A percentile compares a stretch with the other conserved stretches of the same genome.
These are phyloP conservation scores for Microcebus jonahi DNA, from an alignment of 2,113 vertebrate species.

Conservation along the genomic window DNA sequence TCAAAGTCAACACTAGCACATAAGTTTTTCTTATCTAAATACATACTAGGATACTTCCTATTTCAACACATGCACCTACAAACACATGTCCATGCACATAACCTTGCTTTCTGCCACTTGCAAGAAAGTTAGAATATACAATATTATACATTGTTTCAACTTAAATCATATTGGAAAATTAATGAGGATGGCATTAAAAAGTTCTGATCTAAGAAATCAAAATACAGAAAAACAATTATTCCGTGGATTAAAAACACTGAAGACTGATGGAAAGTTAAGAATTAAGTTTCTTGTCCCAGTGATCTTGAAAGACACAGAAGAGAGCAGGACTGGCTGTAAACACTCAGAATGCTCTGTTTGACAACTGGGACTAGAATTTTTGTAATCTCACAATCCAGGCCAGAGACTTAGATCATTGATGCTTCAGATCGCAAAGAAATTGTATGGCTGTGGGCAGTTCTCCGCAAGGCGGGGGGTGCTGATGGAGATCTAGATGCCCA, in stretches of 20 bases:
- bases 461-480: conserved; percentile 84
- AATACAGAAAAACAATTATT: conserved; percentile 84
- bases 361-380: conserved; percentile 52
- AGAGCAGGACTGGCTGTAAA: conserved; percentile 69
- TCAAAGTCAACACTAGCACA: conserved; percentile 86
- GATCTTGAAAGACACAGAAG: conserved; percentile 69
- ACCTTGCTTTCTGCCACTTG: conserved; percentile 84
- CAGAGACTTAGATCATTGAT: conserved; percentile 85
- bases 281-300: conserved; percentile 69
- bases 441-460: conserved; percentile 80
- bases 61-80: conserved; percentile 87
- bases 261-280: conserved; percentile 86
- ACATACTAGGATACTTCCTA: conserved; percentile 83
- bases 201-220: conserved; percentile 74
- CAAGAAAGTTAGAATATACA: conserved; percentile 89
- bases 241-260: conserved; percentile 89
- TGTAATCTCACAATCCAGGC: conserved; percentile 53
- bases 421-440: conserved; percentile 88
- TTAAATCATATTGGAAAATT: conserved; percentile 78
- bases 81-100: conserved; percentile 88
- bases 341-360: conserved; percentile 65
- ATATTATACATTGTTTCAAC: conserved; percentile 85
- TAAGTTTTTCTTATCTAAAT: conserved; percentile 85
- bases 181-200: conserved; percentile 80
- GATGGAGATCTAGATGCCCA: conserved; percentile 92